Percentiles rank a stretch among this genome's conserved stretches.
Conservation (phyloP, 2,113 vertebrate species). For the Capreolus pygargus region DNA sequence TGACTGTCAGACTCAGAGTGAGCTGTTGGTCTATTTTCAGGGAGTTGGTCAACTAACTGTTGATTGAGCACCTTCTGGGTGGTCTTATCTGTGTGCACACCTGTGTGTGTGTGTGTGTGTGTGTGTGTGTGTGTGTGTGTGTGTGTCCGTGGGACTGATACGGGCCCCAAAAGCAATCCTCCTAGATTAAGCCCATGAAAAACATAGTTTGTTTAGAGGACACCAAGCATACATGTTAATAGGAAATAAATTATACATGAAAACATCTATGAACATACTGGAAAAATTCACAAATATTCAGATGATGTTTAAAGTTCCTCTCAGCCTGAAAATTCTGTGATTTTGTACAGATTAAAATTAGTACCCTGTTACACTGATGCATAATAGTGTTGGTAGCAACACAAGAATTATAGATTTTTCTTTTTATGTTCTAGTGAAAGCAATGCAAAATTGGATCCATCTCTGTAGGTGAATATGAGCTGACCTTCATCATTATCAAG, state of each 20-base stretch:
- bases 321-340: constrained; percentile 28
- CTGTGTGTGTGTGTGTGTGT: background rate
- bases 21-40: background rate
- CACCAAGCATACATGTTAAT: constrained; percentile 13
- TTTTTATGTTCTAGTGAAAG: background rate
- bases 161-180: background rate
- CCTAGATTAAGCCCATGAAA: background rate
- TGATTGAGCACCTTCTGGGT: background rate
- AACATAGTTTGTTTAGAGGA: background rate
- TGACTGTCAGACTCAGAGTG: background rate
- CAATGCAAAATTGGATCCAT: background rate
- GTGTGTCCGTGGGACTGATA: background rate
- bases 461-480: too few relatives aligned
- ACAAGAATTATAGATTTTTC: background rate
- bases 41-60: background rate
- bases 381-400: background rate
- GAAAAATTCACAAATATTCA: constrained; percentile 22
- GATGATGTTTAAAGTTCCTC: background rate
- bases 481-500: background rate
- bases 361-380: background rate
- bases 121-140: background rate
- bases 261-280: constrained; percentile 12
- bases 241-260: constrained; percentile 10
- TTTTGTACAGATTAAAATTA: constrained; percentile 46
- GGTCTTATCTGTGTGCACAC: background rate